Base-by-base conservation (phyloP, 2,797 vertebrate genomes). In the Epinephelus malabaricus region DNA sequence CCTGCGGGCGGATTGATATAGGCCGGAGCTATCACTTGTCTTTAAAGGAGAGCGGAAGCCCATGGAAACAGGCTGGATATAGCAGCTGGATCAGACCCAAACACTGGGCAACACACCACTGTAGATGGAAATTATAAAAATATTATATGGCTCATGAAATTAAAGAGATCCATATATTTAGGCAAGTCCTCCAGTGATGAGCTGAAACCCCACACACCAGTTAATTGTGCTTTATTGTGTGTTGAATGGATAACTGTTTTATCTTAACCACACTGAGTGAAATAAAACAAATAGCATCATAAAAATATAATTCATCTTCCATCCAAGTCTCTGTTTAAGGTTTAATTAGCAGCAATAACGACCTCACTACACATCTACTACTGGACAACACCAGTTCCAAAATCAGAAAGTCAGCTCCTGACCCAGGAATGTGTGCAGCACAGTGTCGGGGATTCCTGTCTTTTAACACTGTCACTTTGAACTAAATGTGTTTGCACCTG, bases 61-160 rank as follows among this genome's bases (percentile, higher is more conserved):
- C 83, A 73, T 93, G 86, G 94, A 94, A 94, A 95, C 94, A 92
- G 86, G 91, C 91, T 92, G 63, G 81, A 94, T 94, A 91, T 95
- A 95, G 94, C 81, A 74, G 56, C 86, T 93, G 93, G 89, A 90
- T 64, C 55, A 8, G 45, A 64, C 74, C 85, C 93, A 92, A 91
- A 89, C 73, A 79, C 88, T 76, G 73, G 89, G 91, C 88, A 90
- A 85, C 58, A 78, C 63, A 84, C 70, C 73, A 50, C 79, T 79
- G 72, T 65, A 83, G 75, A 90, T 85, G 68, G 83, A 83, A 81
- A 85, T 80, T 72, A 82, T 84, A 89, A 88, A 88, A 82, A 91
- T 90, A 88, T 89, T 79, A 83, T 58, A 78, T 53, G 50, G 38
- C 69, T 74, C 60, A 46, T 82, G 45, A 85, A 90, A 89, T 82